These are phyloP conservation scores for Mactromeris polynyma DNA, from an alignment of 2,888 invertebrate species.

Conservation along the genomic window DNA sequence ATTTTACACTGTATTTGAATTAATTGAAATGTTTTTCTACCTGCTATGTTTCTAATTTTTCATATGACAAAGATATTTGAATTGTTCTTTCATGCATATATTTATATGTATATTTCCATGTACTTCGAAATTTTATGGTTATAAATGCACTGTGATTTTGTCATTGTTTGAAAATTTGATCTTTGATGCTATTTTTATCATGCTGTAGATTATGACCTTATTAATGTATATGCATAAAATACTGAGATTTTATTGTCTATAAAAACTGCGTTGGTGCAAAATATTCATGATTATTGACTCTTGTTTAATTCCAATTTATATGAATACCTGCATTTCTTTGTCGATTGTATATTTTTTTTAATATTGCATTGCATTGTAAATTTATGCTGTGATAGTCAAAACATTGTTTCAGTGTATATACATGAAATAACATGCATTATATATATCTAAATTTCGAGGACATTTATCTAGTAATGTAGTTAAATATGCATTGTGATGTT, in stretches of 20 bases:
- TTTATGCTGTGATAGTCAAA: neutral
- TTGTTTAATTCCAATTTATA: neutral
- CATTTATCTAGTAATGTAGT: neutral
- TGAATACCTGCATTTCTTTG: neutral
- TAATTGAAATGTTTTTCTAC: conserved; percentile 3
- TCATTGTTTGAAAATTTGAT: neutral
- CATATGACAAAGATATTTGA: neutral
- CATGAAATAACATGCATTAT: conserved; percentile 20
- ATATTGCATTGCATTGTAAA: conserved; percentile 1
- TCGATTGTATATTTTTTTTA: conserved; percentile 6
- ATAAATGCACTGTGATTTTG: neutral
- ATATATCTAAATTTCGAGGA: neutral
- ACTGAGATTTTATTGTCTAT: neutral
- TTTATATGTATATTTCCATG: conserved; percentile 4
- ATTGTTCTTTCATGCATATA: conserved; percentile 13
- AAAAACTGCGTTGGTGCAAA: neutral
- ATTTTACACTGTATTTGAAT: conserved; percentile 12
- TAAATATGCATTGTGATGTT: neutral
- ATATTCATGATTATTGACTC: conserved; percentile 6
- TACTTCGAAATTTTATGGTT: neutral
- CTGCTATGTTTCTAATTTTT: neutral
- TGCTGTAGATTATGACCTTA: neutral
- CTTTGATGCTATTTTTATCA: neutral
- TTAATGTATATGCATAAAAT: neutral
- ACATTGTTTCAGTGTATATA: neutral